Percentiles rank a stretch among this genome's conserved stretches.
These are phyloP conservation scores for Drymodes brunneopygia DNA, from an alignment of 2,113 vertebrate genomes.

Conservation along the genomic window DNA sequence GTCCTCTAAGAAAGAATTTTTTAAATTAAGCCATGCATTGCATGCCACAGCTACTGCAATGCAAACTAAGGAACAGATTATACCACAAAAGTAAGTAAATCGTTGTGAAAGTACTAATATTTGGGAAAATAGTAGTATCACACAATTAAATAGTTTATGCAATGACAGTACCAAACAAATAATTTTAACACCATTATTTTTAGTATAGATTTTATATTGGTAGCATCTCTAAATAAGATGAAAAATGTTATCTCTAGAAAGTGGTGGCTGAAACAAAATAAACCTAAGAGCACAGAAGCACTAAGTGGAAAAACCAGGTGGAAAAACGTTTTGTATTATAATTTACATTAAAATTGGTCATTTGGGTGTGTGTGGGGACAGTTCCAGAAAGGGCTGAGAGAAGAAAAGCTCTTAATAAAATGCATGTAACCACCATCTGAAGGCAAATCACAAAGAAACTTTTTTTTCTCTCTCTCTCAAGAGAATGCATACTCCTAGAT, in stretches of 20 bases:
- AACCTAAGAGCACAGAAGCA: not conserved
- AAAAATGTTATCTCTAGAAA: not conserved
- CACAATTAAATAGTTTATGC: not conserved
- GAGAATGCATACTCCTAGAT: too few relatives aligned
- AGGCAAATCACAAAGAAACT: not conserved
- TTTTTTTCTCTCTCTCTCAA: not conserved
- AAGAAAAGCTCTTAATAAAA: not conserved
- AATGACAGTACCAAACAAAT: not conserved
- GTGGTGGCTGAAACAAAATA: not conserved
- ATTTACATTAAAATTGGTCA: not conserved
- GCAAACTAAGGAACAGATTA: not conserved
- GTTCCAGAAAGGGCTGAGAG: not conserved
- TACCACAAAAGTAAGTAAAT: not conserved
- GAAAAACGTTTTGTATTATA: not conserved
- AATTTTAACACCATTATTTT: not conserved
- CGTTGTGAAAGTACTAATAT: not conserved
- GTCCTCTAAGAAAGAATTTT: not conserved
- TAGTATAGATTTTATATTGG: not conserved
- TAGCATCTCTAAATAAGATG: not conserved
- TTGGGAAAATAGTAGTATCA: not conserved
- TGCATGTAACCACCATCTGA: not conserved
- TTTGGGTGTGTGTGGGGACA: fast-evolving
- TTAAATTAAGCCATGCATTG: not conserved
- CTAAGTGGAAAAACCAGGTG: not conserved
- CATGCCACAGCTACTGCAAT: not conserved